Evolutionary conservation across 1,140 invertebrate genomes (phyloP).

Genomic region (Drosophila eugracilis): DNA sequence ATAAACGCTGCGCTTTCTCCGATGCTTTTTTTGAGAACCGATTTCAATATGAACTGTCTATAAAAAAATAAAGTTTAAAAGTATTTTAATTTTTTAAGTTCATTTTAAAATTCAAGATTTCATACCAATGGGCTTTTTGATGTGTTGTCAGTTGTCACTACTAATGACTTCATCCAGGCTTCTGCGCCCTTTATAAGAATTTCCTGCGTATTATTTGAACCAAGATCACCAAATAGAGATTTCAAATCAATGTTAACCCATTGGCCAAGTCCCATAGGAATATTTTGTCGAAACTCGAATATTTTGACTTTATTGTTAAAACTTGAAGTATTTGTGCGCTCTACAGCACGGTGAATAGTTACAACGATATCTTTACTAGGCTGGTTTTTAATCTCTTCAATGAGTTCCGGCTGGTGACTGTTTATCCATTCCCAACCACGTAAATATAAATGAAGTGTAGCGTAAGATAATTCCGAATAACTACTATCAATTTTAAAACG

Average conservation of each 20-base stretch:
- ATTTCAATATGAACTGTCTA: constrained; percentile 94
- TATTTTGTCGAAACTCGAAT: constrained; percentile 65
- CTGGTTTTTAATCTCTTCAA: constrained; percentile 39
- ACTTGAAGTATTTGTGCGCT: constrained; percentile 51
- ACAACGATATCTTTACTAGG: constrained; percentile 56
- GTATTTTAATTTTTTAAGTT: not conserved
- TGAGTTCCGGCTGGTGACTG: constrained; percentile 52
- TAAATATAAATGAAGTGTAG: constrained; percentile 68
- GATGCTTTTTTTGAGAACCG: constrained; percentile 87
- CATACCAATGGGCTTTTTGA: constrained; percentile 63
- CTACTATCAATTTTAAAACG: constrained; percentile 61
- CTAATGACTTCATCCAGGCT: constrained; percentile 85
- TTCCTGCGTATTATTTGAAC: constrained; percentile 89
- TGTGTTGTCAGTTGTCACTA: constrained; percentile 60
- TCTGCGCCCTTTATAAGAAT: constrained; percentile 89
- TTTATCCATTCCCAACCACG: constrained; percentile 73
- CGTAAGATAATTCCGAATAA: constrained; percentile 65
- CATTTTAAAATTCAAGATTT: not conserved
- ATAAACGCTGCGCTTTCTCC: constrained; percentile 88
- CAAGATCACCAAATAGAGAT: constrained; percentile 89
- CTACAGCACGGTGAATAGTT: constrained; percentile 48
- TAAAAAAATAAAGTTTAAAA: constrained; percentile 67
- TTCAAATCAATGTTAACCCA: constrained; percentile 92
- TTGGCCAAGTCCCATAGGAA: constrained; percentile 86
- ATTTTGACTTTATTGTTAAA: constrained; percentile 67